phyloP scores from a whole-genome alignment of 1,140 invertebrate species.

The Solen grandis region DNA sequence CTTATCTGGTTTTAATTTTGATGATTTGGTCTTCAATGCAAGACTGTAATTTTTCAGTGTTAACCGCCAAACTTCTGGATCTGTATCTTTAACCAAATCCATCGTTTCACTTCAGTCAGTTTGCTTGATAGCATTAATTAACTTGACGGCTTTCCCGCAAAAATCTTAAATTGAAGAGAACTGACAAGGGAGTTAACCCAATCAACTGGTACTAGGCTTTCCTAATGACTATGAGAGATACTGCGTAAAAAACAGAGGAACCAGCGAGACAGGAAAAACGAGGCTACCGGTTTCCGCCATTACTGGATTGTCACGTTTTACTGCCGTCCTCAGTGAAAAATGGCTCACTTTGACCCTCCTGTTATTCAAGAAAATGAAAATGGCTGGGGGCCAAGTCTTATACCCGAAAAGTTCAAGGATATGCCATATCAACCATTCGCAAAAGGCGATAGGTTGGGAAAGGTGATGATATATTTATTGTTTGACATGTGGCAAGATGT shows the following conservation, averaged over 20 bases:
- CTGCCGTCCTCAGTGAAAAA: conserved; percentile 33
- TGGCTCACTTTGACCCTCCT: conserved; percentile 78
- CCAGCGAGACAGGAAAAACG: background rate
- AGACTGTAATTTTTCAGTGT: conserved; percentile 19
- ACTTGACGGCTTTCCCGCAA: too few species aligned
- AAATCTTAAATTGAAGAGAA: too few species aligned
- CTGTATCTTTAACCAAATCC: conserved; percentile 11
- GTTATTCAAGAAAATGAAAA: conserved; percentile 91
- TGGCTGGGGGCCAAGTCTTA: conserved; percentile 97
- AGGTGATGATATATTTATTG: conserved; percentile 83
- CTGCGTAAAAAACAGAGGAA: too few species aligned
- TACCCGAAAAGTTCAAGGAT: conserved; percentile 97
- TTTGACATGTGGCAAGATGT: background rate
- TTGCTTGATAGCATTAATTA: too few species aligned
- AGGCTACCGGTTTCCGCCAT: background rate
- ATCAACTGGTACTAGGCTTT: too few species aligned
- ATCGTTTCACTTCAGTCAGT: too few species aligned
- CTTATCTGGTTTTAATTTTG: conserved; percentile 51
- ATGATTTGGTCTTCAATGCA: conserved; percentile 33
- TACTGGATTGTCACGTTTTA: background rate
- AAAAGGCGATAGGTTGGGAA: conserved; percentile 97
- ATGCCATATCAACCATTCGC: conserved; percentile 99
- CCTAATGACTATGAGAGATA: too few species aligned
- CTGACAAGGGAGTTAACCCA: too few species aligned
- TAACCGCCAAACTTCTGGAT: conserved; percentile 4